Conservation (phyloP, 2,113 vertebrate genomes). For the Apodemus speciosus region DNA sequence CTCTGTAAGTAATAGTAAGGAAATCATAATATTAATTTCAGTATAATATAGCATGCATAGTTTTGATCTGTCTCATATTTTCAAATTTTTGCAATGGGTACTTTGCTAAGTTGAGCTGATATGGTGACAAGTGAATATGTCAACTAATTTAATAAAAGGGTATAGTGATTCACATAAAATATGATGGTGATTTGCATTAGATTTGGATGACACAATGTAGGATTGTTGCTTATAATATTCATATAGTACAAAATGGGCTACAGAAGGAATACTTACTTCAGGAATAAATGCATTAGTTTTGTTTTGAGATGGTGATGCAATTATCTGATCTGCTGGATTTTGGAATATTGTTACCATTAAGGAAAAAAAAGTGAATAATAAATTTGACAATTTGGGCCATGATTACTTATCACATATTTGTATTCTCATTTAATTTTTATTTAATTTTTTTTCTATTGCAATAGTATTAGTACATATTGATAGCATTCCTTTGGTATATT, state of each 20-base stretch:
- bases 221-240: background rate
- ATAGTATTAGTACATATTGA: too few species aligned
- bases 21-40: background rate
- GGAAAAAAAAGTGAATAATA: background rate
- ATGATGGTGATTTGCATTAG: background rate
- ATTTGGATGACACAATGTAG: background rate
- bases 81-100: background rate
- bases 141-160: background rate
- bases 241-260: background rate
- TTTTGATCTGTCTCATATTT: background rate
- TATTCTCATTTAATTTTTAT: background rate
- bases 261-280: background rate
- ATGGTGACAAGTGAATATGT: background rate
- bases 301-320: background rate
- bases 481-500: background rate
- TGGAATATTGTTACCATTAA: background rate
- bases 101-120: too few species aligned
- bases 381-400: background rate
- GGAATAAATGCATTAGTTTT: background rate
- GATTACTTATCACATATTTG: too few species aligned
- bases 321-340: background rate
- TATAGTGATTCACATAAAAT: background rate
- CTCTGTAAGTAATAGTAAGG: background rate
- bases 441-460: background rate
- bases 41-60: background rate